Percentiles rank a stretch among this genome's conserved stretches.
Conservation (phyloP, 2,113 vertebrate species). For the Enhydra lutris region DNA sequence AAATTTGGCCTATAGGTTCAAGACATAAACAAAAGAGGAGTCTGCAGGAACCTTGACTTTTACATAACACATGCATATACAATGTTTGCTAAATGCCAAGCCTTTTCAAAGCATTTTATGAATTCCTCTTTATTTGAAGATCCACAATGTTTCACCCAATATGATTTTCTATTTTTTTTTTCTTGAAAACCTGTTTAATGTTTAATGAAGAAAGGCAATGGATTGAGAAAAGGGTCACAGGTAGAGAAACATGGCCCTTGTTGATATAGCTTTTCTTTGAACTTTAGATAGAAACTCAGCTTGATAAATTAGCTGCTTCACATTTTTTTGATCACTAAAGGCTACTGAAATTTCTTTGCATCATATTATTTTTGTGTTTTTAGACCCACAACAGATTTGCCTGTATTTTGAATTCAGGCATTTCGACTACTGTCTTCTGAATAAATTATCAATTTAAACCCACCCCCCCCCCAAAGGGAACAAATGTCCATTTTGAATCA, state of each 20-base stretch:
- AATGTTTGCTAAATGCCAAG: background rate
- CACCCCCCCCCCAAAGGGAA: background rate
- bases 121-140: background rate
- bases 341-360: background rate
- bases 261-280: background rate
- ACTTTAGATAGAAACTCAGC: background rate
- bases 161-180: background rate
- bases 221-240: background rate
- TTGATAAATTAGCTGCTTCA: background rate
- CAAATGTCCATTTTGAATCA: conserved; percentile 58
- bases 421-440: conserved; percentile 33
- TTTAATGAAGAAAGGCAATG: background rate
- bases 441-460: conserved; percentile 61
- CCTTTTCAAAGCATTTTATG: background rate
- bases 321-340: background rate
- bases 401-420: conserved; percentile 41
- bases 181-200: background rate
- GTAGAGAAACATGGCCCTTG: background rate
- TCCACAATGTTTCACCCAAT: background rate
- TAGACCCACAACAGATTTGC: conserved; percentile 50
- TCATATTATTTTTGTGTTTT: background rate
- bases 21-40: background rate
- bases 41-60: background rate
- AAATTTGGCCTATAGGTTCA: background rate
- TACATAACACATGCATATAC: background rate